Conservation (phyloP, 2,113 vertebrate species). For the Notechis scutatus region DNA sequence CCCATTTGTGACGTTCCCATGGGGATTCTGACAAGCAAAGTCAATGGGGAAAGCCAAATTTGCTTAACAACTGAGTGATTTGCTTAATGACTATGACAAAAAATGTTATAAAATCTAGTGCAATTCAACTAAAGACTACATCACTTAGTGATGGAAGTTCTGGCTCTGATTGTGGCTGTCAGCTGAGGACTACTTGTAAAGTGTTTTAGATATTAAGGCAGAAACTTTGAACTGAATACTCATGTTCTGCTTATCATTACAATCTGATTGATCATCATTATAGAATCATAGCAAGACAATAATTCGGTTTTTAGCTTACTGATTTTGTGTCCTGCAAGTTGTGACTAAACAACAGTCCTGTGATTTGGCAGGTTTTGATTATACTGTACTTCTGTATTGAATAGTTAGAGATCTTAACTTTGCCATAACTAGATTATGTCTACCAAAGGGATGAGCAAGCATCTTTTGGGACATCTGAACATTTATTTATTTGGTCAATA, state of each 20-base stretch:
- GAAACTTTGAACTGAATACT: neutral
- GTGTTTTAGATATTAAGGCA: neutral
- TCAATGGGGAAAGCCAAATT: neutral
- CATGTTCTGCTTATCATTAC: neutral
- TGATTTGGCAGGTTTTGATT: neutral
- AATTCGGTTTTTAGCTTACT: neutral
- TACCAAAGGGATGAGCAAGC: neutral
- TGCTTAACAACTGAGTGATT: neutral
- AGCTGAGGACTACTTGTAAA: too few species aligned
- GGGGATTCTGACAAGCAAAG: neutral
- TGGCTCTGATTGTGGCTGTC: too few species aligned
- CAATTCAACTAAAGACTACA: too few species aligned
- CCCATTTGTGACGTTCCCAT: neutral
- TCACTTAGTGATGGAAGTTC: too few species aligned
- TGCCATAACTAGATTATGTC: neutral
- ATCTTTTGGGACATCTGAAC: neutral
- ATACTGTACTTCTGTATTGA: neutral
- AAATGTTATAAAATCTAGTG: too few species aligned
- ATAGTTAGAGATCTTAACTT: neutral
- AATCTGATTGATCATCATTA: neutral
- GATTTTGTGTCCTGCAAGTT: neutral
- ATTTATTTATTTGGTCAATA: neutral
- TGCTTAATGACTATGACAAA: neutral
- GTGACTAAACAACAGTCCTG: neutral
- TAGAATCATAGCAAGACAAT: neutral